Percentiles rank a stretch among this genome's conserved stretches.
phyloP scores from a whole-genome alignment of 2,797 vertebrate genomes.

The Epinephelus malabaricus region DNA sequence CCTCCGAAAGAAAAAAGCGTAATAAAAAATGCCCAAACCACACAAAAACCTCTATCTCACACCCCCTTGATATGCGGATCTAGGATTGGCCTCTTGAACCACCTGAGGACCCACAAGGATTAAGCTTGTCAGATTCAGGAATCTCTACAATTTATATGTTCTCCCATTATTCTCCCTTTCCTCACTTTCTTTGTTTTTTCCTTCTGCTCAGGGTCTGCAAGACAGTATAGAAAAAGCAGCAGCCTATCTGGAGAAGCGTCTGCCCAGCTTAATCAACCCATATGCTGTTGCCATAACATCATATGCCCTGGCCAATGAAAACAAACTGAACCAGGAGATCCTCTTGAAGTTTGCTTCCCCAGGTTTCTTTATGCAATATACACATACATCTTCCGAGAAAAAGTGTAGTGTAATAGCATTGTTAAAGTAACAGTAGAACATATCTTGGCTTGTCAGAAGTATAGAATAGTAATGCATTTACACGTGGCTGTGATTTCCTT shows the following conservation, averaged over 20 bases:
- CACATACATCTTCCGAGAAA: not conserved
- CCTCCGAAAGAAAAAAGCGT: too few species aligned
- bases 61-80: too few species aligned
- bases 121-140: too few species aligned
- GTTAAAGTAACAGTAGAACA: not conserved
- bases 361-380: constrained; percentile 66
- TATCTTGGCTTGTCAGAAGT: not conserved
- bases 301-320: constrained; percentile 86
- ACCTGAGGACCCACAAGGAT: too few species aligned
- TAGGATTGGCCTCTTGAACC: too few species aligned
- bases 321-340: constrained; percentile 61
- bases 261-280: constrained; percentile 78
- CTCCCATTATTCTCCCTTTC: not conserved
- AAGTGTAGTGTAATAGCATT: not conserved
- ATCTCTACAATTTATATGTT: too few species aligned
- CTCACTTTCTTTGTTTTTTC: not conserved
- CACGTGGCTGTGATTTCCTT: constrained; percentile 12
- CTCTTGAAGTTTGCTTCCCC: constrained; percentile 70
- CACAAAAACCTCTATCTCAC: too few species aligned
- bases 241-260: constrained; percentile 77
- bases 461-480: not conserved
- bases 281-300: constrained; percentile 89
- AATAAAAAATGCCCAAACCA: too few species aligned
- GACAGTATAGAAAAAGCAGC: constrained; percentile 78
- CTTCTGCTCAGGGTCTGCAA: constrained; percentile 73